Evolutionary conservation across 2,113 vertebrate species (phyloP).

Genomic region (Aptenodytes patagonicus): DNA sequence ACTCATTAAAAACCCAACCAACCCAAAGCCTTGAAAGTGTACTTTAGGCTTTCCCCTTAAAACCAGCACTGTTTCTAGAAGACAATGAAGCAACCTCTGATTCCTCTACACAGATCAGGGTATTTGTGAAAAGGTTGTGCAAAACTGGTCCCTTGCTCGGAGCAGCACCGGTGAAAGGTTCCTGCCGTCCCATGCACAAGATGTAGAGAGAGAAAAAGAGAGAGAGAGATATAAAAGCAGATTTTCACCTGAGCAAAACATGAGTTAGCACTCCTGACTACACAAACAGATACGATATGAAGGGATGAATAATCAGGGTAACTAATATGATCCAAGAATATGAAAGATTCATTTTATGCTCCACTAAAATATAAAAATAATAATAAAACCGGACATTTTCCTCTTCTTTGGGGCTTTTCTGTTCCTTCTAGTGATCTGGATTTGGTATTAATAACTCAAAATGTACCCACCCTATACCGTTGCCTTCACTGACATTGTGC

Average conservation of each 20-base stretch:
- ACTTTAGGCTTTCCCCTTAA: neutral
- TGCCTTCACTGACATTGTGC: constrained; percentile 39
- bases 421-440: neutral
- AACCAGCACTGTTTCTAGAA: neutral
- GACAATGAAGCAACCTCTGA: neutral
- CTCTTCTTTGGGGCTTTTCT: neutral
- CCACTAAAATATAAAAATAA: neutral
- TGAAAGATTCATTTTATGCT: neutral
- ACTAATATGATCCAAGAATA: neutral
- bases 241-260: constrained; percentile 8
- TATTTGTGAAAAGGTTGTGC: neutral
- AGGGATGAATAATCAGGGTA: neutral
- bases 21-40: neutral
- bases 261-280: neutral
- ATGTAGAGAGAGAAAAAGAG: neutral
- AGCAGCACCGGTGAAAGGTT: neutral
- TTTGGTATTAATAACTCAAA: neutral
- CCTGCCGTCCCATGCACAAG: neutral
- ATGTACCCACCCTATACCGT: neutral
- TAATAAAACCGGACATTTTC: neutral
- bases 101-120: neutral
- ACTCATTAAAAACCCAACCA: neutral
- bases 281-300: neutral
- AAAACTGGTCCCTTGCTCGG: neutral
- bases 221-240: neutral